Evolutionary conservation across 2,797 vertebrate genomes (phyloP).

Genomic region (Hydrophis major): DNA sequence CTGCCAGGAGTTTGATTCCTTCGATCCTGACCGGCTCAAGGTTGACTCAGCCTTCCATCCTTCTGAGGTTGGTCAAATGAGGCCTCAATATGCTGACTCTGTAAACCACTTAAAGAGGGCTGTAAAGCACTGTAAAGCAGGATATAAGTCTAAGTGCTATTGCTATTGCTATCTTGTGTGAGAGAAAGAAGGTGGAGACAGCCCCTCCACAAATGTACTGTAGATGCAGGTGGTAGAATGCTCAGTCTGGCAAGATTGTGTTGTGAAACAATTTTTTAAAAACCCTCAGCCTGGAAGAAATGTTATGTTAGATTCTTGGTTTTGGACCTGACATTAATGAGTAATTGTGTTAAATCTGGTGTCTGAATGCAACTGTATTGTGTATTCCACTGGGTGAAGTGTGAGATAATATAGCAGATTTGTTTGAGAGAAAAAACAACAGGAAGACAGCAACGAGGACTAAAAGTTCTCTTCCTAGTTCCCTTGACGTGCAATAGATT

Average conservation of each 20-base stretch:
- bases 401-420: not conserved
- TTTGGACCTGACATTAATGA: not conserved
- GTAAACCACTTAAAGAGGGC: not conserved
- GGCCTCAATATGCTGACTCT: not conserved
- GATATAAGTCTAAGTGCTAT: too few relatives aligned
- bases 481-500: conserved; percentile 41
- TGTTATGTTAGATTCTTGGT: not conserved
- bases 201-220: too few relatives aligned
- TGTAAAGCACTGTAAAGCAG: not conserved
- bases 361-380: not conserved
- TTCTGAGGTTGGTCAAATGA: not conserved
- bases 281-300: not conserved
- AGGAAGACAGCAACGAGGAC: conserved; percentile 1
- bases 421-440: not conserved
- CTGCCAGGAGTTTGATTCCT: not conserved
- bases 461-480: conserved; percentile 47
- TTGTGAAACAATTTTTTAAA: not conserved
- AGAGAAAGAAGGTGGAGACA: too few relatives aligned
- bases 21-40: too few relatives aligned
- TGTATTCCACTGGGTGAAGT: not conserved
- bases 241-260: not conserved
- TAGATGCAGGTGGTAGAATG: not conserved
- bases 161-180: too few relatives aligned
- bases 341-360: not conserved
- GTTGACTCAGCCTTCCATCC: not conserved